These are phyloP conservation scores for Crossocerus cetratus DNA, from an alignment of 2,888 invertebrate species.

Conservation along the genomic window DNA sequence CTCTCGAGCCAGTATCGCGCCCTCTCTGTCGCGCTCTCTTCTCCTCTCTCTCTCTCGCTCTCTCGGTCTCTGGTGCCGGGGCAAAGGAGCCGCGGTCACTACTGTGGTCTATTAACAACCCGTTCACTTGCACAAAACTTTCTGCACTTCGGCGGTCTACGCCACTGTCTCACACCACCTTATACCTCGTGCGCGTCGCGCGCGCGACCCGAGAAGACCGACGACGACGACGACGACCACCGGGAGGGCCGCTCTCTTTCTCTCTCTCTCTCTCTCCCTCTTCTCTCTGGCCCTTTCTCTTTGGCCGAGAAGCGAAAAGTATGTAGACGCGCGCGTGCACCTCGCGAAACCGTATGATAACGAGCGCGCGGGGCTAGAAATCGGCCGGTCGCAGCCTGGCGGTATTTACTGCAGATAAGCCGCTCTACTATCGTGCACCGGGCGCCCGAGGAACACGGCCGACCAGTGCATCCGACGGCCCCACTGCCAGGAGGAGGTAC, in stretches of 20 bases:
- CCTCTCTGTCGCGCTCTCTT: slow-evolving; percentile 3
- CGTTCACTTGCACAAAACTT: slow-evolving; percentile 68
- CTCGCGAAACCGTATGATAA: slow-evolving; percentile 38
- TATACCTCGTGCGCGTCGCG: slow-evolving; percentile 14
- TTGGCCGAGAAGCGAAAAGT: slow-evolving; percentile 5
- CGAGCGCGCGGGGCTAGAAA: slow-evolving; percentile 38
- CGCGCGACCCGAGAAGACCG: not conserved
- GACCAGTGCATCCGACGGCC: slow-evolving; percentile 44
- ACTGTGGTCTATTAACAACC: slow-evolving; percentile 61
- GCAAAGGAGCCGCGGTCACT: slow-evolving; percentile 53
- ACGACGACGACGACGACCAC: slow-evolving; percentile 6
- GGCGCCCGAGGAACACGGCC: slow-evolving; percentile 33
- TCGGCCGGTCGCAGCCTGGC: slow-evolving; percentile 20
- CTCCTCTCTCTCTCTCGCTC: slow-evolving; percentile 13
- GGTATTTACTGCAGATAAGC: slow-evolving; percentile 53
- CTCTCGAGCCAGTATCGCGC: slow-evolving; percentile 5
- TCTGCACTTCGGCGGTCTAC: slow-evolving; percentile 41
- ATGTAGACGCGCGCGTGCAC: slow-evolving; percentile 18
- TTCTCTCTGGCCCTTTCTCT: not conserved
- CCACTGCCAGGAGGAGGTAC: slow-evolving; percentile 45
- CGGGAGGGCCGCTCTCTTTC: not conserved
- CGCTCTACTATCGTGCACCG: slow-evolving; percentile 41
- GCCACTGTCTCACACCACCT: slow-evolving; percentile 45
- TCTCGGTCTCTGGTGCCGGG: slow-evolving; percentile 14
- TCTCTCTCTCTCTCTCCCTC: not conserved